These are phyloP conservation scores for Corythornis vintsioides DNA, from an alignment of 2,113 vertebrate genomes.

Conservation along the genomic window DNA sequence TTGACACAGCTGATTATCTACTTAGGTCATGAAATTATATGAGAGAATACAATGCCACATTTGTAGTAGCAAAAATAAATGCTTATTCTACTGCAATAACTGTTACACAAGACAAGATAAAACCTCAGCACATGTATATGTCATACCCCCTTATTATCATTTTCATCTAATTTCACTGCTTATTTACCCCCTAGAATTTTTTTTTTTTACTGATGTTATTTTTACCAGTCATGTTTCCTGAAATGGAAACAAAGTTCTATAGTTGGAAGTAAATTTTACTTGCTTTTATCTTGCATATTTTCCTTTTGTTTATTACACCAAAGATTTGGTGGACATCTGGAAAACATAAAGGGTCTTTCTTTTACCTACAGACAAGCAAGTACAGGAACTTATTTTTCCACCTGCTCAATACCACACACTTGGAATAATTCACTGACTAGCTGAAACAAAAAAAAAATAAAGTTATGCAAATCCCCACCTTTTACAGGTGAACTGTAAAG, in stretches of 20 bases:
- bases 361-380: conserved; percentile 40
- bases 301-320: conserved; percentile 32
- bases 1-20: conserved; percentile 61
- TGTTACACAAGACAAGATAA: neutral
- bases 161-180: neutral
- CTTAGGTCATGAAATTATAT: conserved; percentile 70
- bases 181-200: neutral
- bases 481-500: conserved; percentile 30
- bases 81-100: neutral
- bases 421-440: conserved; percentile 32
- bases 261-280: neutral
- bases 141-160: neutral
- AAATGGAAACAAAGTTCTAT: conserved; percentile 42
- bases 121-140: neutral
- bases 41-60: conserved; percentile 20
- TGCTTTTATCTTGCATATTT: conserved; percentile 27
- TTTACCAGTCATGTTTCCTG: conserved; percentile 1
- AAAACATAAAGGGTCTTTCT: conserved; percentile 1
- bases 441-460: conserved; percentile 20
- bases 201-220: conserved; percentile 1
- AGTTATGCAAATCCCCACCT: neutral
- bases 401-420: neutral
- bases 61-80: conserved; percentile 37
- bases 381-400: neutral
- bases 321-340: conserved; percentile 7